These are phyloP conservation scores for Protaetia brevitarsis DNA, from an alignment of 1,140 invertebrate genomes.

Conservation along the genomic window DNA sequence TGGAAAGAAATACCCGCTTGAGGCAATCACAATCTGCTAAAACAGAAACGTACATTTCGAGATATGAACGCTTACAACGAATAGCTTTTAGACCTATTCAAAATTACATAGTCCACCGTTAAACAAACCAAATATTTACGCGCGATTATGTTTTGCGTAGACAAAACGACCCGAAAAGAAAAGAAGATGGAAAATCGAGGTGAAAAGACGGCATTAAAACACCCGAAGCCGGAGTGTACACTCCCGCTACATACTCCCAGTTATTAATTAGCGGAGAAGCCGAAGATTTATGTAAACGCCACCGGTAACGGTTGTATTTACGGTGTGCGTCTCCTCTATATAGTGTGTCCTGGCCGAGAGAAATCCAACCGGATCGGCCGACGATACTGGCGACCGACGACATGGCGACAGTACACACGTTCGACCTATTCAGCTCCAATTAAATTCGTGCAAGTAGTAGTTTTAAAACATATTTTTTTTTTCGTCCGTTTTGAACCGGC, in stretches of 20 bases:
- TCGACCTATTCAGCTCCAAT: slow-evolving; percentile 11
- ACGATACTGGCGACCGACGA: background rate
- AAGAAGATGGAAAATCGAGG: background rate
- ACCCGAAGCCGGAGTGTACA: background rate
- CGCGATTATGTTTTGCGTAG: no score
- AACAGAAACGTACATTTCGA: no score
- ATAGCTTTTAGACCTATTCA: no score
- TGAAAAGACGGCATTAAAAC: no score
- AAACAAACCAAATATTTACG: no score
- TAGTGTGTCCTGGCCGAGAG: background rate
- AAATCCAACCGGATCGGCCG: background rate
- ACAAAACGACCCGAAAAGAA: background rate
- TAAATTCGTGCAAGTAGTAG: slow-evolving; percentile 7
- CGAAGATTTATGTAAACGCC: slow-evolving; percentile 4
- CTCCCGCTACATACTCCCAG: background rate
- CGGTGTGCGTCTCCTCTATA: background rate
- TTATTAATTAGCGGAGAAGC: slow-evolving; percentile 8
- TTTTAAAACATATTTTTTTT: background rate
- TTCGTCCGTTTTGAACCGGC: background rate
- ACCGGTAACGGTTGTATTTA: slow-evolving; percentile 5
- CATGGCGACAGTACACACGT: background rate
- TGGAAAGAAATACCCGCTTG: no score
- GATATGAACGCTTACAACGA: no score
- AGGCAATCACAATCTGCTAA: no score
- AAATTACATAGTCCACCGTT: no score